These are phyloP conservation scores for Belonocnema kinseyi DNA, from an alignment of 1,140 invertebrate species.

Conservation along the genomic window DNA sequence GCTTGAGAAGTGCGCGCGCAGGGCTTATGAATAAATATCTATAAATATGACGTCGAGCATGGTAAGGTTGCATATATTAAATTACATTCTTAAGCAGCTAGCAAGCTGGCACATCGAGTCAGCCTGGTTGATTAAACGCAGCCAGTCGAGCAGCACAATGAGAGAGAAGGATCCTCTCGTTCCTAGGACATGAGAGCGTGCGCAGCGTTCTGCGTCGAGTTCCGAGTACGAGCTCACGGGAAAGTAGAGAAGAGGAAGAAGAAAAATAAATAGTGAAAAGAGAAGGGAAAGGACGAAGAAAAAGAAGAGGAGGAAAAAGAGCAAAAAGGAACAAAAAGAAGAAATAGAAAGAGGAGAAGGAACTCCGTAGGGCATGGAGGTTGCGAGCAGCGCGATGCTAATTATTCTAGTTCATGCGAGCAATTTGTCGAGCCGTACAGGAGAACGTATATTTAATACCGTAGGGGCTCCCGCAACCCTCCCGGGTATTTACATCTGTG, in stretches of 20 bases:
- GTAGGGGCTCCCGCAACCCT: slow-evolving; percentile 55
- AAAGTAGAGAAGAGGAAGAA: background rate
- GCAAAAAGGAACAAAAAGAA: slow-evolving; percentile 37
- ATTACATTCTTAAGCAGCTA: slow-evolving; percentile 66
- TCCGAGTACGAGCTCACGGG: background rate
- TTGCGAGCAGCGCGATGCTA: slow-evolving; percentile 61
- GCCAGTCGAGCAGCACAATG: slow-evolving; percentile 40
- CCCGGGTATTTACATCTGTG: slow-evolving; percentile 69
- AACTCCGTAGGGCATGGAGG: slow-evolving; percentile 50
- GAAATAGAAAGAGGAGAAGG: slow-evolving; percentile 38
- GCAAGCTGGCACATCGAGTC: slow-evolving; percentile 53
- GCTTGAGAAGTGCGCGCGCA: slow-evolving; percentile 51
- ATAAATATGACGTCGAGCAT: slow-evolving; percentile 62
- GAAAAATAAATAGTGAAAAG: slow-evolving; percentile 27
- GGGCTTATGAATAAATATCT: slow-evolving; percentile 63
- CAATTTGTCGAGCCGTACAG: slow-evolving; percentile 67
- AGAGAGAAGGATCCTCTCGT: slow-evolving; percentile 16
- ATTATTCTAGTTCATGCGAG: slow-evolving; percentile 71
- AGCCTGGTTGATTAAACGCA: slow-evolving; percentile 62
- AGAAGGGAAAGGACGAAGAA: background rate
- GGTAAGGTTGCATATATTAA: slow-evolving; percentile 66
- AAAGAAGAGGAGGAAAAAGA: slow-evolving; percentile 1
- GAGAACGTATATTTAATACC: slow-evolving; percentile 67
- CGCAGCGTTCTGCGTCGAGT: background rate
- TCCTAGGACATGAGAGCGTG: slow-evolving; percentile 2